Conservation (phyloP, 1,140 invertebrate genomes). For the Euglossa dilemma region DNA sequence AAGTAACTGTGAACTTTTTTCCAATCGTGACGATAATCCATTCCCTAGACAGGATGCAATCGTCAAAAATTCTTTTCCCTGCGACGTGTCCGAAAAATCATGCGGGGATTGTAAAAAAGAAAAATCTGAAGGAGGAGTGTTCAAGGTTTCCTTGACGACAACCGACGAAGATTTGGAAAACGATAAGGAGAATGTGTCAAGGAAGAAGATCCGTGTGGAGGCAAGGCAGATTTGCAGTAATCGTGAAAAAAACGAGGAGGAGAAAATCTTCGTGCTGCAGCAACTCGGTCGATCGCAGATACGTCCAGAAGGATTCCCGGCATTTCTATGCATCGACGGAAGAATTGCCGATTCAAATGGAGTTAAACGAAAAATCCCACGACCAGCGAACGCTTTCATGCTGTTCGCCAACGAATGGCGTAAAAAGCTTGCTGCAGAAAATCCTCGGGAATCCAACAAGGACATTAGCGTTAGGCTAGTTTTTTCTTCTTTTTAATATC, state of each 20-base stretch:
- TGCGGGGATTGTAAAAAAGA: constrained; percentile 1
- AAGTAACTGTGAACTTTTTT: not conserved
- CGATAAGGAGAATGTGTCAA: constrained; percentile 50
- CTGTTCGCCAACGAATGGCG: constrained; percentile 86
- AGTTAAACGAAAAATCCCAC: constrained; percentile 82
- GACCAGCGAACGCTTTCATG: constrained; percentile 87
- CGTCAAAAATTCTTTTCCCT: not conserved
- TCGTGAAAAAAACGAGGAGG: constrained; percentile 50
- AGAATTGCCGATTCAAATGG: constrained; percentile 38
- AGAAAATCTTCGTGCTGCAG: constrained; percentile 56
- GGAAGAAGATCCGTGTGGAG: constrained; percentile 67
- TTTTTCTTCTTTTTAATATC: not conserved
- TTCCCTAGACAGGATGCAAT: not conserved
- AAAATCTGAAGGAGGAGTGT: not conserved
- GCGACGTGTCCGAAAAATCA: constrained; percentile 22
- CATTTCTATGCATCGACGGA: constrained; percentile 58
- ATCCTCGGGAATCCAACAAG: constrained; percentile 85
- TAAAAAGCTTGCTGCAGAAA: constrained; percentile 83
- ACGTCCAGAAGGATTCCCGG: constrained; percentile 42
- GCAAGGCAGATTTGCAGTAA: constrained; percentile 58
- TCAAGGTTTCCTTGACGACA: constrained; percentile 26
- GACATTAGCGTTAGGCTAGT: constrained; percentile 84
- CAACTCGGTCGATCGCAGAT: constrained; percentile 58
- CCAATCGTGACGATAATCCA: not conserved
- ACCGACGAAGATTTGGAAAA: not conserved